Conservation (phyloP, 2,888 invertebrate species). For the Dioctria rufipes region DNA sequence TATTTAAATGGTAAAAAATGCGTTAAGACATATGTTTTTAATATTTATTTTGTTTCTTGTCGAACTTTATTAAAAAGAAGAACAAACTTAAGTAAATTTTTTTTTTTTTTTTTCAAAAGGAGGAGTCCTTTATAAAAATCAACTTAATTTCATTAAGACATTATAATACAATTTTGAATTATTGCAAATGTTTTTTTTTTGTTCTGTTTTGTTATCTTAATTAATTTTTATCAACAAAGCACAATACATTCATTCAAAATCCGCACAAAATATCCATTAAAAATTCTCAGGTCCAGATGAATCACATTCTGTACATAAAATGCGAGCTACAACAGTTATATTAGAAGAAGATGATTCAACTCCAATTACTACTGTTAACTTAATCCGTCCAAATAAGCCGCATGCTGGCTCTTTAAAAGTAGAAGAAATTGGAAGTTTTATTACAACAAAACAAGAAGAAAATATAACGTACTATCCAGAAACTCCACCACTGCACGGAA, state of each 20-base stretch:
- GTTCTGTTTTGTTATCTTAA: too few relatives aligned
- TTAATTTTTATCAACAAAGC: neutral
- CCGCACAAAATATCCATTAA: conserved; percentile 68
- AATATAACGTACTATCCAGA: conserved; percentile 61
- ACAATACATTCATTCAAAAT: conserved; percentile 1
- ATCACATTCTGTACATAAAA: conserved; percentile 78
- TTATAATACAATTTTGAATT: too few relatives aligned
- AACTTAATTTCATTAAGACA: too few relatives aligned
- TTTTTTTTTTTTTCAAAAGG: too few relatives aligned
- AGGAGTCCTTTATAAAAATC: too few relatives aligned
- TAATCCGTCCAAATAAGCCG: conserved; percentile 66
- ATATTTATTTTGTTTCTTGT: too few relatives aligned
- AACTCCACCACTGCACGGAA: conserved; percentile 71
- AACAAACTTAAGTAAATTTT: too few relatives aligned
- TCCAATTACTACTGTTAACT: conserved; percentile 45
- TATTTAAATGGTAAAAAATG: too few relatives aligned
- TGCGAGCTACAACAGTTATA: conserved; percentile 76
- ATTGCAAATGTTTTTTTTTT: too few relatives aligned
- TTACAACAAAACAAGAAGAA: conserved; percentile 55
- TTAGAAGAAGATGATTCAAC: conserved; percentile 72
- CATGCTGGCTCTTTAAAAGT: conserved; percentile 74
- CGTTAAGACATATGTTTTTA: too few relatives aligned
- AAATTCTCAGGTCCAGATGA: conserved; percentile 78
- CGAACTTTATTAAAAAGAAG: too few relatives aligned
- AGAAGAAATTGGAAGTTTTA: conserved; percentile 74